Base-by-base conservation (phyloP, 2,113 vertebrate species). In the Zosterops hypoxanthus region DNA sequence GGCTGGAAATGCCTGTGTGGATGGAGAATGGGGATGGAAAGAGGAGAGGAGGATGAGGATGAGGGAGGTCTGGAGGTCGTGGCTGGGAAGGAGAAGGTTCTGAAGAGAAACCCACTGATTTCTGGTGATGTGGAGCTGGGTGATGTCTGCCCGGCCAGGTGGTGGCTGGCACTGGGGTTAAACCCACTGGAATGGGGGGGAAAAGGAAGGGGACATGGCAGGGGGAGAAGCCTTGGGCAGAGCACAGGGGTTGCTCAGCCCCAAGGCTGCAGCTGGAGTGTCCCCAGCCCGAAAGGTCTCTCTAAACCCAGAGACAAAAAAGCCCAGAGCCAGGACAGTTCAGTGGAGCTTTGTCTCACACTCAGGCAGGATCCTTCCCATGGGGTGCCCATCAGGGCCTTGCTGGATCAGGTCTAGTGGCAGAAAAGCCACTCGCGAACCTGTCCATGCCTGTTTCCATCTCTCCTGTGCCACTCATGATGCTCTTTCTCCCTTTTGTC, bases 61-160 rank as follows among this genome's bases (percentile, higher is more conserved):
- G 24, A 18, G 14, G 22, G 12, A 24, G 33, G 41, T 4, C 4
- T 13, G 31, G 19, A 22, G 34, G 44, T 5, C 3, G 1, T 9
- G 42, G 44, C 9, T 68, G 47, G 33, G 31, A 6, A 25, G 61
- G 61, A 34, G 55, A 3, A 78, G 26, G 57, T 9, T 47, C 57
- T 11, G 3, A 23, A 52, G 9, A 10, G 41, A n/a, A n/a, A 12
- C 15, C 14, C 9, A 0, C 7, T 8, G 7, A 19, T 3, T 41
- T 9, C 14, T 71, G 47, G 8, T 9, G 71, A 3, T 15, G 49
- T 31, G 79, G 19, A 88, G 26, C 34, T 56, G 4, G 9, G n/a
- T 57, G 68, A 0, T 73, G 36, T 11, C 31, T 49, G n/a, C 26
- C 29, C 12, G 4, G 14, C 4, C 42, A 20, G 47, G 22, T 19